Base-by-base conservation (phyloP, 2,797 vertebrate species). In the Melanotaenia parkinsoni region DNA sequence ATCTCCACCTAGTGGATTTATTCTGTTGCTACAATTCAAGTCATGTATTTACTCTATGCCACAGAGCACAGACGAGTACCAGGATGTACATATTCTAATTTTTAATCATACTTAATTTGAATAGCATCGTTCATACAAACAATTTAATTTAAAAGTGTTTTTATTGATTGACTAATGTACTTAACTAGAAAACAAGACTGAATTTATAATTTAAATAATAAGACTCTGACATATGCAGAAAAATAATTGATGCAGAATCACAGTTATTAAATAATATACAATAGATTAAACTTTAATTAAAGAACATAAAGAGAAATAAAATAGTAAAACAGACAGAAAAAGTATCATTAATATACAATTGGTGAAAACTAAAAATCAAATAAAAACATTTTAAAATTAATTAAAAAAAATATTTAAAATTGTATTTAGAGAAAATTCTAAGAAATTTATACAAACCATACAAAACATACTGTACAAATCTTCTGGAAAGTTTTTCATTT, bases 1-100 rank as follows among this genome's bases (percentile, higher is more conserved):
- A 62, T 57, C 18, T 1, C 86, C 92, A 85, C 38, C 92, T 88
- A 71, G 85, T 88, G 90, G 77, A 24, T 28, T 0, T 1, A 0
- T 35, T 38, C 0, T 32, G 24, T 67, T 62, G 70, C 62, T 91
- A 80, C 91, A 90, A 32, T 32, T 26, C 3, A 13, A 30, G 8
- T 12, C 20, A 3, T 7, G 18, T 20, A 8, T 32, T 35, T 11
- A 33, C 2, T 20, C 16, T 0, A 5, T 24, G 6, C 24, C 58
- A 57, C 9, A 61, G 9, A 65, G 43, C 13, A 35, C 13, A 28
- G 26, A 20, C 5, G 20, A 5, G n/a, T 80, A 40, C 11, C 53
- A 16, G 53, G 5, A 30, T 8, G 1, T 7, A 16, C 5, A 5
- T 30, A 14, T n/a, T 47, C 20, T 9, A 47, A 47, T 20, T 47